Evolutionary conservation across 2,113 vertebrate species (phyloP).

Genomic region (Nymphicus hollandicus): DNA sequence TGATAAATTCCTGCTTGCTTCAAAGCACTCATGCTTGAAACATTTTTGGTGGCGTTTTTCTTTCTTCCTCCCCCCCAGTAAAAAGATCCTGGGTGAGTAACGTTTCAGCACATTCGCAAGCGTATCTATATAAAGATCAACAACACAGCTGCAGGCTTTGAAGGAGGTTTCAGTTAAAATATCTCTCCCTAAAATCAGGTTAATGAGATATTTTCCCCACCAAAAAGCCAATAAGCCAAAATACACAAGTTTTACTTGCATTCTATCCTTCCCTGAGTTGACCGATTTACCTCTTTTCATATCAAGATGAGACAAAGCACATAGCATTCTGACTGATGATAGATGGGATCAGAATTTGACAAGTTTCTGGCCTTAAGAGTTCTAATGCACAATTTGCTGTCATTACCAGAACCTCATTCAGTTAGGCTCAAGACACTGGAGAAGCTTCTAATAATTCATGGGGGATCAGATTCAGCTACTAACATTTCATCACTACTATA

Average conservation of each 20-base stretch:
- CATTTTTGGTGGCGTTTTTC: not conserved
- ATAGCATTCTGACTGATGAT: not conserved
- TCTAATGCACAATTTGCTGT: not conserved
- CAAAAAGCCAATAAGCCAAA: not conserved
- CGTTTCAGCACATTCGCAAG: not conserved
- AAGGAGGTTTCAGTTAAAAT: not conserved
- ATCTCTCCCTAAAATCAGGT: not conserved
- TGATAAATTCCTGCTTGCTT: slow-evolving; percentile 7
- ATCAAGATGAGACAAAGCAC: not conserved
- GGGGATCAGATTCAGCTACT: not conserved
- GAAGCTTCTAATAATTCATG: not conserved
- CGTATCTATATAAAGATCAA: not conserved
- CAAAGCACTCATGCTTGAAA: slow-evolving; percentile 4
- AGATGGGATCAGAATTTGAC: not conserved
- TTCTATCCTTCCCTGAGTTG: not conserved
- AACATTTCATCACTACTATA: not conserved
- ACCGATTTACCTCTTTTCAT: not conserved
- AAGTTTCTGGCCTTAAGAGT: not conserved
- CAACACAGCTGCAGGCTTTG: not conserved
- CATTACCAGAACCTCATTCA: not conserved
- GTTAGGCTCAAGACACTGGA: not conserved
- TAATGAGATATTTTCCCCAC: not conserved
- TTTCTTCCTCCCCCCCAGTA: not conserved
- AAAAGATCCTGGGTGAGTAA: not conserved
- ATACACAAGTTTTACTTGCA: not conserved